Percentiles rank a stretch among this genome's conserved stretches.
Conservation (phyloP, 1,140 invertebrate genomes). For the Anthonomus grandis region DNA sequence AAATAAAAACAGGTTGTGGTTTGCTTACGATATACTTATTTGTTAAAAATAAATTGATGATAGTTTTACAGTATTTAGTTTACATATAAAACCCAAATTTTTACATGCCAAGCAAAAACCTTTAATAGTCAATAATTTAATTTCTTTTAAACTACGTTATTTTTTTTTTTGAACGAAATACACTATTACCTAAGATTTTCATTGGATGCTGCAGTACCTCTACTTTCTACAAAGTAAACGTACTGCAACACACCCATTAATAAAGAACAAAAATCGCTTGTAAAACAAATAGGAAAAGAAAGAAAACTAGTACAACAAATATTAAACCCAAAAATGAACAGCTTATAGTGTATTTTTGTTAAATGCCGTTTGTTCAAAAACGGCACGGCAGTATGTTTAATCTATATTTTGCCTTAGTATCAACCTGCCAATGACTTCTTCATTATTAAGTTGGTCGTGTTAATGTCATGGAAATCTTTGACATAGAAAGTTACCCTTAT, state of each 20-base stretch:
- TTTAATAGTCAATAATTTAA: conserved; percentile 20
- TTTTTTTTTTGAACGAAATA: conserved; percentile 4
- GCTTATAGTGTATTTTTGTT: conserved; percentile 20
- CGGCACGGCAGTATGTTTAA: conserved; percentile 24
- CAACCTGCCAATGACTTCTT: conserved; percentile 4
- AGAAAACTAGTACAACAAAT: neutral
- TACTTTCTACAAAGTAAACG: neutral
- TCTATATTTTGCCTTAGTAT: conserved; percentile 11
- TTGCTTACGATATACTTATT: conserved; percentile 15
- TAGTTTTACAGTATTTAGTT: conserved; percentile 4
- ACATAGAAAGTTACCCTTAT: too few species aligned
- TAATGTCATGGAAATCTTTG: too few species aligned
- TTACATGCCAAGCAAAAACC: conserved; percentile 23
- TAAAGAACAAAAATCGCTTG: neutral
- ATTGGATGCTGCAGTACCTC: neutral
- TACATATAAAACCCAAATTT: conserved; percentile 11
- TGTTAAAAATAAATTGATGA: conserved; percentile 11
- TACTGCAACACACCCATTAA: neutral
- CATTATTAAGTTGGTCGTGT: too few species aligned
- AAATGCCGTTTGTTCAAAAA: conserved; percentile 26
- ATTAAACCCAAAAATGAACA: neutral
- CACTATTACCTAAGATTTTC: conserved; percentile 2
- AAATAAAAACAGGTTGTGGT: conserved; percentile 8
- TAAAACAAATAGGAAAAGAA: conserved; percentile 6
- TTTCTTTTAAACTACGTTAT: conserved; percentile 10